Conservation (phyloP, 1,140 invertebrate genomes). For the Phymastichus coffea region DNA sequence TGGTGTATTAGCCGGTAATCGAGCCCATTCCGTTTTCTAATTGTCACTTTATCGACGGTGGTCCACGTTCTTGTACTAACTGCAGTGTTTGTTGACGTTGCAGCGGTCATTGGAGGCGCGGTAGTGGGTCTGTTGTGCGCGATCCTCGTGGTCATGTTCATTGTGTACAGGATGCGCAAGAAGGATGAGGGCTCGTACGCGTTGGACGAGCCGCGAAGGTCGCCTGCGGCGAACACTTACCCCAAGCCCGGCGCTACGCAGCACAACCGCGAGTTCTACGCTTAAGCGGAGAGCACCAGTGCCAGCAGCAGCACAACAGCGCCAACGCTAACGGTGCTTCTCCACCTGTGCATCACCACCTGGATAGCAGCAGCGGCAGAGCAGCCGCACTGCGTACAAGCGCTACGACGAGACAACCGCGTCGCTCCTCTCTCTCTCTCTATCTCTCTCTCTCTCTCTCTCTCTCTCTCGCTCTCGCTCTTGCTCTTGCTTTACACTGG, state of each 20-base stretch:
- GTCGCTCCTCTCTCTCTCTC: too few species aligned
- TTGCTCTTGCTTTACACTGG: too few species aligned
- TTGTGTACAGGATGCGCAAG: constrained; percentile 98
- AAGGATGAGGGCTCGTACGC: constrained; percentile 99
- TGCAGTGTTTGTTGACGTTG: constrained; percentile 43
- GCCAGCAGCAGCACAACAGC: constrained; percentile 37
- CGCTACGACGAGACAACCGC: neutral
- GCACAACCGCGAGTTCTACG: constrained; percentile 92
- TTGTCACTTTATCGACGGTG: neutral
- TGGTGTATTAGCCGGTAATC: constrained; percentile 86
- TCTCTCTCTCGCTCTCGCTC: too few species aligned
- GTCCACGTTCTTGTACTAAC: neutral
- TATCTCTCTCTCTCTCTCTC: too few species aligned
- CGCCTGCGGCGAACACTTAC: constrained; percentile 87
- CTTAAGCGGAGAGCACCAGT: constrained; percentile 66
- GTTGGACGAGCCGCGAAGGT: constrained; percentile 93
- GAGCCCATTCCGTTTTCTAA: constrained; percentile 30
- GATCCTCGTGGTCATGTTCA: constrained; percentile 98
- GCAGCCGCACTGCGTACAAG: too few species aligned
- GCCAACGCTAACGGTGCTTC: too few species aligned
- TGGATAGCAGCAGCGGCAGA: neutral
- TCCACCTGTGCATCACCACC: constrained; percentile 27
- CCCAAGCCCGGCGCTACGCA: constrained; percentile 71
- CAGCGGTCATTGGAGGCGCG: constrained; percentile 97
- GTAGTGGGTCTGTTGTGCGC: constrained; percentile 96